These are phyloP conservation scores for Chromoteleia sp. DNA, from an alignment of 2,888 invertebrate species.

Conservation along the genomic window DNA sequence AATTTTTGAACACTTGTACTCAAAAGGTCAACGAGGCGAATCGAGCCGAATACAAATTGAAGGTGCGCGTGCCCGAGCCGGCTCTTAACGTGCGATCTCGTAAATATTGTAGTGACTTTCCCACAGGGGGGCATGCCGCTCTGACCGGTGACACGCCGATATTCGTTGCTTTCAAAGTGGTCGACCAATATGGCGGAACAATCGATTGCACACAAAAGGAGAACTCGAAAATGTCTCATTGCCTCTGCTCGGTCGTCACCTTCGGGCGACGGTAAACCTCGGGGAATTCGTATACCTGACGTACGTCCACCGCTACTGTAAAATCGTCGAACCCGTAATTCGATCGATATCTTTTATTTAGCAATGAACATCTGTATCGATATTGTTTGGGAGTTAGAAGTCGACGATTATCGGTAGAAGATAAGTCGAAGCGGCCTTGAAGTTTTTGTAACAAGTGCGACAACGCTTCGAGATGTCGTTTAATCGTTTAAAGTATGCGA, in stretches of 20 bases:
- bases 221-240: slow-evolving; percentile 69
- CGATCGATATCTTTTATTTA: slow-evolving; percentile 41
- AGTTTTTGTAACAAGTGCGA: slow-evolving; percentile 28
- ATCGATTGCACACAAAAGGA: slow-evolving; percentile 78
- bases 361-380: slow-evolving; percentile 40
- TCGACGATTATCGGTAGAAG: slow-evolving; percentile 18
- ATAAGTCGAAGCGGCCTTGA: slow-evolving; percentile 35
- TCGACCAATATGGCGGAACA: slow-evolving; percentile 79
- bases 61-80: slow-evolving; percentile 66
- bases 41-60: slow-evolving; percentile 73
- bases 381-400: slow-evolving; percentile 30
- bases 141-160: slow-evolving; percentile 73
- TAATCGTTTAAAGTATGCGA: slow-evolving; percentile 6
- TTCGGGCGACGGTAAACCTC: slow-evolving; percentile 6
- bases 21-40: slow-evolving; percentile 71
- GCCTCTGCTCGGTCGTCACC: slow-evolving; percentile 36
- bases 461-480: not conserved
- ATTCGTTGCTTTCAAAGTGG: slow-evolving; percentile 78
- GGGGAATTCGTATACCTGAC: slow-evolving; percentile 30
- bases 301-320: not conserved
- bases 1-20: slow-evolving; percentile 65
- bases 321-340: slow-evolving; percentile 37
- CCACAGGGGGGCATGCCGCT: slow-evolving; percentile 71
- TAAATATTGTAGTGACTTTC: slow-evolving; percentile 78
- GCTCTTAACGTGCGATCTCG: slow-evolving; percentile 71